phyloP scores from a whole-genome alignment of 1,140 invertebrate species.

The Hermetia illucens region DNA sequence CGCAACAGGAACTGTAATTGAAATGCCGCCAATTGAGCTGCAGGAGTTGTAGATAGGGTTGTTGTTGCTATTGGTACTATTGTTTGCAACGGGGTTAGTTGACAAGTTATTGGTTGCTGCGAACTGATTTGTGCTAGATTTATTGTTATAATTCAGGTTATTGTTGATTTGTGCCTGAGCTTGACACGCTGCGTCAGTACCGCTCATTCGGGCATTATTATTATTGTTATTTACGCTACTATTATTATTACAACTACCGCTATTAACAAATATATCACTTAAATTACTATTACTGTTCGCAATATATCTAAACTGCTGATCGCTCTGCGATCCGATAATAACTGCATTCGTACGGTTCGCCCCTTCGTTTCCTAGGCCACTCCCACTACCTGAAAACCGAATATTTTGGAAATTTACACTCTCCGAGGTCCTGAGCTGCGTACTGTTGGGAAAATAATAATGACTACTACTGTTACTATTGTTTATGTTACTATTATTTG shows the following conservation, averaged over 20 bases:
- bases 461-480: slow-evolving; percentile 1
- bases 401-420: slow-evolving; percentile 5
- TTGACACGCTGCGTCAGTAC: not conserved
- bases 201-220: not conserved
- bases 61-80: not conserved
- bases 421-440: slow-evolving; percentile 1
- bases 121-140: slow-evolving; percentile 1
- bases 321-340: slow-evolving; percentile 22
- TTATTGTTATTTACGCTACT: not conserved
- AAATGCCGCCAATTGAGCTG: slow-evolving; percentile 11
- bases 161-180: not conserved
- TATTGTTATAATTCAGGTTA: not conserved
- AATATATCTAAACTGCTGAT: slow-evolving; percentile 26
- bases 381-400: not conserved
- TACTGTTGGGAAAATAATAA: not conserved
- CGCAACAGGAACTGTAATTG: slow-evolving; percentile 8
- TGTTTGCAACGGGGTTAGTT: not conserved
- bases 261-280: slow-evolving; percentile 27
- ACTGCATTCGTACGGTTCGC: not conserved
- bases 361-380: not conserved
- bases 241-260: no score
- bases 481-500: slow-evolving; percentile 3
- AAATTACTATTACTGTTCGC: slow-evolving; percentile 23
- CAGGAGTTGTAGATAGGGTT: slow-evolving; percentile 10
- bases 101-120: not conserved